A percentile compares a stretch with the other conserved stretches of the same genome.
phyloP scores from a whole-genome alignment of 2,888 invertebrate species.

The Cephus spinipes region DNA sequence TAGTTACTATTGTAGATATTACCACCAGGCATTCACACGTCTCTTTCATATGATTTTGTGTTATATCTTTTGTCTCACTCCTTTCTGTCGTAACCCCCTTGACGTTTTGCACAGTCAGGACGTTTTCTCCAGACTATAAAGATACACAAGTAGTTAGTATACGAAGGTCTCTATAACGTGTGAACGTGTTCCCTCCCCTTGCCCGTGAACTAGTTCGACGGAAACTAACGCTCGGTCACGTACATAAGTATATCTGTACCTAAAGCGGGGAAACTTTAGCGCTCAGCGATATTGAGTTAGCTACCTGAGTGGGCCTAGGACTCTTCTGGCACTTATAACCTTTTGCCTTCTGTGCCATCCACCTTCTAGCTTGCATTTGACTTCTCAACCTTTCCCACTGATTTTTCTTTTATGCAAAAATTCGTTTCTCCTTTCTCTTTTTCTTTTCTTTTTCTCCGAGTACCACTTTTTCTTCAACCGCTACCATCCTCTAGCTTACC shows the following conservation, averaged over 20 bases:
- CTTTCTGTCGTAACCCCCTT: neutral
- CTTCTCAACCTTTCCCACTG: neutral
- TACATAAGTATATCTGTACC: neutral
- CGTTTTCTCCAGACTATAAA: neutral
- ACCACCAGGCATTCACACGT: neutral
- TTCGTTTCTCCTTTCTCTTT: neutral
- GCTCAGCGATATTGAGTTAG: conserved; percentile 4
- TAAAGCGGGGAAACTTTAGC: neutral
- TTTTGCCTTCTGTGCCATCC: neutral
- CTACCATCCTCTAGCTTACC: neutral
- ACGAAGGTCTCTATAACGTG: neutral
- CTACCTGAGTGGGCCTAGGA: neutral
- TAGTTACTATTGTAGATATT: neutral
- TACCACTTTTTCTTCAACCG: neutral
- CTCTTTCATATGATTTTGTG: neutral
- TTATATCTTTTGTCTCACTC: neutral
- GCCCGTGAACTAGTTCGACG: neutral
- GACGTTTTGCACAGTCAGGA: neutral
- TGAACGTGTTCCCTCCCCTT: neutral
- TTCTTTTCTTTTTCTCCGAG: neutral
- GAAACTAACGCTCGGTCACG: neutral
- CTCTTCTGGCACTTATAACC: neutral
- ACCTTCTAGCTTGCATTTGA: neutral
- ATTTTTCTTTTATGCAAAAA: neutral
- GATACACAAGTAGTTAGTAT: neutral